phyloP scores from a whole-genome alignment of 2,888 invertebrate genomes.

The Protula sp. region DNA sequence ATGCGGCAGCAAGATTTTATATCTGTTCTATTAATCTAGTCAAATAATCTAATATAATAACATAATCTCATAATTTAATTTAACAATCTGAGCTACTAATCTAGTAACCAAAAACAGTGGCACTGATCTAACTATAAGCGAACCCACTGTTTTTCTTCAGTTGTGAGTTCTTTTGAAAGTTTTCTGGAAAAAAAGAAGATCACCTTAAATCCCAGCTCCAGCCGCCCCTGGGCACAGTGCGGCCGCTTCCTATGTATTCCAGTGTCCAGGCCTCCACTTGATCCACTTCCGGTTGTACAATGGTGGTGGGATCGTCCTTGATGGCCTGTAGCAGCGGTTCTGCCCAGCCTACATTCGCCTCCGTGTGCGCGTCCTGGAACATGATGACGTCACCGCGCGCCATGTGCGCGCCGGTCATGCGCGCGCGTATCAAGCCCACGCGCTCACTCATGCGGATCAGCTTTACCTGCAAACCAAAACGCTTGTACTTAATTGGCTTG shows the following conservation, averaged over 20 bases:
- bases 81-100: too few relatives aligned
- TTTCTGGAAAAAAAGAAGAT: too few relatives aligned
- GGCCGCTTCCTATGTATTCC: slow-evolving; percentile 14
- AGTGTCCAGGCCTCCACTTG: slow-evolving; percentile 20
- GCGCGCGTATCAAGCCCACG: slow-evolving; percentile 29
- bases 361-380: slow-evolving; percentile 26
- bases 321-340: slow-evolving; percentile 27
- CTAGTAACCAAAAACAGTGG: too few relatives aligned
- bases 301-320: slow-evolving; percentile 18
- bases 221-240: slow-evolving; percentile 25
- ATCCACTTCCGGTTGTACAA: slow-evolving; percentile 27
- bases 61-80: too few relatives aligned
- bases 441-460: slow-evolving; percentile 22
- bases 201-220: slow-evolving; percentile 31
- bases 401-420: slow-evolving; percentile 24
- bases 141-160: too few relatives aligned
- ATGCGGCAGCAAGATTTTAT: too few relatives aligned
- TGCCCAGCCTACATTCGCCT: slow-evolving; percentile 25
- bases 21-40: too few relatives aligned
- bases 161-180: too few relatives aligned
- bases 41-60: too few relatives aligned
- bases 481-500: too few relatives aligned
- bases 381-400: slow-evolving; percentile 23
- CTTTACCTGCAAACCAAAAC: slow-evolving; percentile 8
- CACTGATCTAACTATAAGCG: too few relatives aligned